Evolutionary conservation across 2,888 invertebrate species (phyloP).

Genomic region (Pollenia labialis): DNA sequence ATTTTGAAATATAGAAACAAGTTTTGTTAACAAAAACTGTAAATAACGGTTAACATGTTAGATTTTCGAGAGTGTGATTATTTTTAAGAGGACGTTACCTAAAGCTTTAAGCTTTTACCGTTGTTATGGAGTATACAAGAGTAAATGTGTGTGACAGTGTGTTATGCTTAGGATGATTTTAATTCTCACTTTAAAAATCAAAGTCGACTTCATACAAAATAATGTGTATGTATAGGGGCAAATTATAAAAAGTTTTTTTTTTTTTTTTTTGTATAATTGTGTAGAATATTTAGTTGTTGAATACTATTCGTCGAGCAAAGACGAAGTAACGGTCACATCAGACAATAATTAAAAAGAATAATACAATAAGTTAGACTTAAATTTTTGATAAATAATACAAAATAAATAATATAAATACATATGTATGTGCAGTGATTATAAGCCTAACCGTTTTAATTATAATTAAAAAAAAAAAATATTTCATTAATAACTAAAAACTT

Average conservation of each 20-base stretch:
- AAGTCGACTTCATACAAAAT: constrained; percentile 56
- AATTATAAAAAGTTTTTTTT: constrained; percentile 46
- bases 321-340: constrained; percentile 50
- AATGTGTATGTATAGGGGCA: background rate
- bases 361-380: constrained; percentile 27
- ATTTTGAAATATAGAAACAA: background rate
- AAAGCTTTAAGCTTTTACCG: constrained; percentile 45
- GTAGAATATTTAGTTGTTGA: constrained; percentile 65
- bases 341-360: constrained; percentile 6
- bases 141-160: constrained; percentile 20
- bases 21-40: background rate
- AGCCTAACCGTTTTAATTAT: background rate
- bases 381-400: constrained; percentile 43
- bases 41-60: constrained; percentile 62
- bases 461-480: too few species aligned
- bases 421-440: constrained; percentile 35
- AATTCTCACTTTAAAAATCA: constrained; percentile 52
- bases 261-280: constrained; percentile 59
- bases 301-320: constrained; percentile 58
- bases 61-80: constrained; percentile 38
- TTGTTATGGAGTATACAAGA: constrained; percentile 1
- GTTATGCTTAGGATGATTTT: constrained; percentile 54
- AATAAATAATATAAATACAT: constrained; percentile 23
- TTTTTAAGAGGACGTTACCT: constrained; percentile 46
- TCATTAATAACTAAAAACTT: background rate